These are phyloP conservation scores for Paradoxurus hermaphroditus DNA, from an alignment of 2,113 vertebrate species.

Conservation along the genomic window DNA sequence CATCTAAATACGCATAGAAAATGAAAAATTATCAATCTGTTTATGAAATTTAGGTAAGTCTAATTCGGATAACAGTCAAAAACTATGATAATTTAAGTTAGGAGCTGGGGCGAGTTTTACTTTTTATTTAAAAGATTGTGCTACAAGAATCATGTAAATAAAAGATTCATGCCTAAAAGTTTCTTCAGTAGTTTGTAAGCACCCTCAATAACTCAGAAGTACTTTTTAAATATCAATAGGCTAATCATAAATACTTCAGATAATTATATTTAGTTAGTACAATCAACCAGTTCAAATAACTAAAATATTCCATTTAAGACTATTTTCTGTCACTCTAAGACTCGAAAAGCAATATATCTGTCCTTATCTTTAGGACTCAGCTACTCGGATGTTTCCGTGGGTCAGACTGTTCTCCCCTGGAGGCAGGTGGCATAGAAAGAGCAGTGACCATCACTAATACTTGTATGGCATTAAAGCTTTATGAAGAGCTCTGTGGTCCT, in stretches of 20 bases:
- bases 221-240: constrained; percentile 46
- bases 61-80: constrained; percentile 6
- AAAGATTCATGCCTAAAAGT: constrained; percentile 28
- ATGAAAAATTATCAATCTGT: constrained; percentile 33
- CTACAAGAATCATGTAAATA: constrained; percentile 3
- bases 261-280: constrained; percentile 16
- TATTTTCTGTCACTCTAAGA: constrained; percentile 26
- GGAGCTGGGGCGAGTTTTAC: not conserved
- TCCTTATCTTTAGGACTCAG: not conserved
- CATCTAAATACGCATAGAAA: not conserved
- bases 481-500: not conserved
- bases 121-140: not conserved
- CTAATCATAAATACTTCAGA: constrained; percentile 34
- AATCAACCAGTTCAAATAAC: constrained; percentile 48
- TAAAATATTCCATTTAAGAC: constrained; percentile 18
- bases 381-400: not conserved
- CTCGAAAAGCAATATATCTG: not conserved
- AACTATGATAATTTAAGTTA: not conserved
- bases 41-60: constrained; percentile 29
- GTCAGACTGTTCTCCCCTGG: not conserved
- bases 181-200: constrained; percentile 46
- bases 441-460: not conserved
- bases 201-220: constrained; percentile 57
- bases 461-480: not conserved
- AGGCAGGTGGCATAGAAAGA: not conserved